Percentiles rank a stretch among this genome's conserved stretches.
These are phyloP conservation scores for Apis florea DNA, from an alignment of 1,140 invertebrate genomes.

Conservation along the genomic window DNA sequence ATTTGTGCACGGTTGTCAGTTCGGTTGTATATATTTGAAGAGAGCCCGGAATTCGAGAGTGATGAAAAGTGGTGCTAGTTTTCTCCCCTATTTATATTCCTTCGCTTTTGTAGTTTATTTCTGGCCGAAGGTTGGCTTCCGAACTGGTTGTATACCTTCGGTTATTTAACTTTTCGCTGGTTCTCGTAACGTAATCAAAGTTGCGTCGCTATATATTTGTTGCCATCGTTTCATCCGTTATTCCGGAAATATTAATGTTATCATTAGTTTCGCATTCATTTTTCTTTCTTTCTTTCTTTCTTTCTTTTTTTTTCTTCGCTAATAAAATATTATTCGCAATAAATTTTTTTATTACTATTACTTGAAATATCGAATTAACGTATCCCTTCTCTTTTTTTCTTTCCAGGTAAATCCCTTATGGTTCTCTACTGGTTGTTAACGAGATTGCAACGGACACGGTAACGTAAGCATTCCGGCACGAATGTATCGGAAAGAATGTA, in stretches of 20 bases:
- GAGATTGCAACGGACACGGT: constrained; percentile 21
- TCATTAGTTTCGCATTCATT: too few relatives aligned
- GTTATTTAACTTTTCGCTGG: constrained; percentile 2
- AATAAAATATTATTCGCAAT: neutral
- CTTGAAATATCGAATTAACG: neutral
- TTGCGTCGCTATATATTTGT: neutral
- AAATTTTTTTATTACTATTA: neutral
- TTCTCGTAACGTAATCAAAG: neutral
- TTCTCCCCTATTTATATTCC: constrained; percentile 25
- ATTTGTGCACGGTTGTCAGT: constrained; percentile 5
- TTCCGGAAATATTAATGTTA: neutral
- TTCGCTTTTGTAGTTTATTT: constrained; percentile 19
- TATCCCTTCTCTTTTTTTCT: neutral
- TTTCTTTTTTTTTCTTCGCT: too few relatives aligned
- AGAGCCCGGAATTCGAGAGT: constrained; percentile 12
- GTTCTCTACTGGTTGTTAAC: neutral
- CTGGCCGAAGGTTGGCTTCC: neutral
- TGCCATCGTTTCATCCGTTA: neutral
- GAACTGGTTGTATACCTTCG: neutral
- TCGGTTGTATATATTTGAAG: constrained; percentile 12
- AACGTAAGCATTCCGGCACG: constrained; percentile 31
- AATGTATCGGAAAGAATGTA: constrained; percentile 20
- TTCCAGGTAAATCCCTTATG: constrained; percentile 20
- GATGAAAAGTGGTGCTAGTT: constrained; percentile 29
- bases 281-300: too few relatives aligned